Percentiles rank a stretch among this genome's conserved stretches.
These are phyloP conservation scores for Ctenopoma multispine DNA, from an alignment of 2,797 vertebrate genomes.

Conservation along the genomic window DNA sequence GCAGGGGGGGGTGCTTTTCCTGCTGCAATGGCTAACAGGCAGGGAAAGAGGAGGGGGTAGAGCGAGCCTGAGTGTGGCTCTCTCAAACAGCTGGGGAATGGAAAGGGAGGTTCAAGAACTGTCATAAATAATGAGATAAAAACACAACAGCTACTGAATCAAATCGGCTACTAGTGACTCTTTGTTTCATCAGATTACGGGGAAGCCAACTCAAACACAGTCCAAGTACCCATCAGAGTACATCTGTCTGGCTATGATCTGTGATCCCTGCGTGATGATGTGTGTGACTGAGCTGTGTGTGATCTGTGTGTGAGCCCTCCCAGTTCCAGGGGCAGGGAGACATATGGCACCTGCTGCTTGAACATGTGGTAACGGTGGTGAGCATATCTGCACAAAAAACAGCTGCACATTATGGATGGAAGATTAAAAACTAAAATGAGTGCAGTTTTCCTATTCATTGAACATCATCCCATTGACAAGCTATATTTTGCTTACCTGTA, in stretches of 20 bases:
- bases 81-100: conserved; percentile 79
- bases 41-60: conserved; percentile 42
- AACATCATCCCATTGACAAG: conserved; percentile 17
- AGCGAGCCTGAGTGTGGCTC: conserved; percentile 55
- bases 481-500: conserved; percentile 86
- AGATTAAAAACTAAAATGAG: conserved; percentile 43
- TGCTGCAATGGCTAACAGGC: conserved; percentile 53
- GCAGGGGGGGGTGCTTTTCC: conserved; percentile 53
- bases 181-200: conserved; percentile 34
- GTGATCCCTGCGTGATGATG: conserved; percentile 74
- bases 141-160: conserved; percentile 33
- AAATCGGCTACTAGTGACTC: conserved; percentile 12
- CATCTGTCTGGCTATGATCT: conserved; percentile 75
- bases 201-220: conserved; percentile 39
- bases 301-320: conserved; percentile 73
- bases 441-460: conserved; percentile 31
- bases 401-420: conserved; percentile 36
- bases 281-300: conserved; percentile 75
- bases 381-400: conserved; percentile 51
- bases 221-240: conserved; percentile 55
- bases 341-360: conserved; percentile 82
- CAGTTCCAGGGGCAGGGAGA: conserved; percentile 63
- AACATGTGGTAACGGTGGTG: conserved; percentile 73
- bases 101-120: conserved; percentile 33
- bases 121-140: conserved; percentile 15